Conservation (phyloP, 2,888 invertebrate species). For the Brachycybe producta region DNA sequence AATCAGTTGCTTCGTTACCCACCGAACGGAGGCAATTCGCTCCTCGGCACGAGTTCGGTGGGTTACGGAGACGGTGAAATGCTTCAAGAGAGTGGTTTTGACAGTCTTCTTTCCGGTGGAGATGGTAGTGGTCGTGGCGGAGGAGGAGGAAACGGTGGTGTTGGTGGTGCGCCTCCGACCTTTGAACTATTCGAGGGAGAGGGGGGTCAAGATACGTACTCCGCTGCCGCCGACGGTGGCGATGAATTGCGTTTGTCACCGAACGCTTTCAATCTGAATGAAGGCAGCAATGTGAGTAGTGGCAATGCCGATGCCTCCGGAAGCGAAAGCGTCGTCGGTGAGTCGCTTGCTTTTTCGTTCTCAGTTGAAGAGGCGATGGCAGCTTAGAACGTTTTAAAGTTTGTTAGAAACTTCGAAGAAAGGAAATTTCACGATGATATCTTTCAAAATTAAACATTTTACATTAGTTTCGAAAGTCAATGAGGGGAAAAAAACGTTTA, state of each 20-base stretch:
- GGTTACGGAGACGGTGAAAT: slow-evolving; percentile 33
- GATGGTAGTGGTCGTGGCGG: slow-evolving; percentile 29
- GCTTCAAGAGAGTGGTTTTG: slow-evolving; percentile 32
- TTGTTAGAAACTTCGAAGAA: no score
- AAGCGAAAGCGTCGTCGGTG: slow-evolving; percentile 11
- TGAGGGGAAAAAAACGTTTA: no score
- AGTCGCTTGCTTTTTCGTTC: no score
- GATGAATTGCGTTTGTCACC: slow-evolving; percentile 29
- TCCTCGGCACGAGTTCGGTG: slow-evolving; percentile 34
- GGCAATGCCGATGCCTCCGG: slow-evolving; percentile 17
- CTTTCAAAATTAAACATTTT: no score
- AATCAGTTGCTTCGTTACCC: slow-evolving; percentile 24
- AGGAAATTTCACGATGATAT: no score
- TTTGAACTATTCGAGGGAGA: slow-evolving; percentile 34
- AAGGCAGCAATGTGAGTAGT: slow-evolving; percentile 21
- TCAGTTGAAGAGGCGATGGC: no score
- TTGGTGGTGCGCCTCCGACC: slow-evolving; percentile 26
- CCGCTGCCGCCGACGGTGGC: slow-evolving; percentile 28
- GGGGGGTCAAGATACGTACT: slow-evolving; percentile 30
- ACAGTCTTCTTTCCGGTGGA: slow-evolving; percentile 29
- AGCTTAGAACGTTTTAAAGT: no score
- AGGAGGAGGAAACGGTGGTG: slow-evolving; percentile 23
- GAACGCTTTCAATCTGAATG: slow-evolving; percentile 26
- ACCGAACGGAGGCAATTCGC: slow-evolving; percentile 31
- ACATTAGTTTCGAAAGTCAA: no score